phyloP scores from a whole-genome alignment of 2,888 invertebrate species.

The Hermaeophaga mercurialis region DNA sequence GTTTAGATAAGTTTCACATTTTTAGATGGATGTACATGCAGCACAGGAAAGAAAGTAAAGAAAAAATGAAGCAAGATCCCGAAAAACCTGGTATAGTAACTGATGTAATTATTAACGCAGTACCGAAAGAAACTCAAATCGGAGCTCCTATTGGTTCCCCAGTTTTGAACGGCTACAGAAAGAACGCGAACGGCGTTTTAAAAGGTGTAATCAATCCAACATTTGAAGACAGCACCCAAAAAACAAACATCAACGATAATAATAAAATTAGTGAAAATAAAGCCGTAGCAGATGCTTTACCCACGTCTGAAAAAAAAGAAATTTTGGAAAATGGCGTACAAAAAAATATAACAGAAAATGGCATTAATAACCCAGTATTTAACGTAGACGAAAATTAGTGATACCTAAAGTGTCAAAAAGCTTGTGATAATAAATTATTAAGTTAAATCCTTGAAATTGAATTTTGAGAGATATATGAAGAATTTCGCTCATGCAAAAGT shows the following conservation, averaged over 20 bases:
- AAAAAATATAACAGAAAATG: constrained; percentile 29
- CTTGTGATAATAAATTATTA: constrained; percentile 6
- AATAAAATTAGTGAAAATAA: not conserved
- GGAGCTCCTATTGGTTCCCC: constrained; percentile 47
- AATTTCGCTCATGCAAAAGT: too few relatives aligned
- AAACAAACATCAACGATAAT: not conserved
- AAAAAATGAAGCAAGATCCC: constrained; percentile 46
- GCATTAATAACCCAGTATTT: constrained; percentile 54
- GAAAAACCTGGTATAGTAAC: constrained; percentile 54
- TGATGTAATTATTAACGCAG: constrained; percentile 44
- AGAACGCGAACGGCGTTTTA: constrained; percentile 10
- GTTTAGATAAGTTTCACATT: not conserved
- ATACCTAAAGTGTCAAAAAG: not conserved
- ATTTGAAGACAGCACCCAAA: constrained; percentile 38
- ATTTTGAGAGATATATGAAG: too few relatives aligned
- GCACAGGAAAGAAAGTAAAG: constrained; percentile 63
- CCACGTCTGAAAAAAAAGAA: not conserved
- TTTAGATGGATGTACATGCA: constrained; percentile 73
- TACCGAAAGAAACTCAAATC: constrained; percentile 43
- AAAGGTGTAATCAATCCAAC: constrained; percentile 52
- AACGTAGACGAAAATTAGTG: constrained; percentile 48
- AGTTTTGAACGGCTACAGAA: constrained; percentile 42
- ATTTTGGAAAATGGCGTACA: not conserved
- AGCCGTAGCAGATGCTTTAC: not conserved
- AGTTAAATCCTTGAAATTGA: too few relatives aligned